Percentiles rank a stretch among this genome's conserved stretches.
These are phyloP conservation scores for Drosophila mayaguana DNA, from an alignment of 2,888 invertebrate species.

Conservation along the genomic window DNA sequence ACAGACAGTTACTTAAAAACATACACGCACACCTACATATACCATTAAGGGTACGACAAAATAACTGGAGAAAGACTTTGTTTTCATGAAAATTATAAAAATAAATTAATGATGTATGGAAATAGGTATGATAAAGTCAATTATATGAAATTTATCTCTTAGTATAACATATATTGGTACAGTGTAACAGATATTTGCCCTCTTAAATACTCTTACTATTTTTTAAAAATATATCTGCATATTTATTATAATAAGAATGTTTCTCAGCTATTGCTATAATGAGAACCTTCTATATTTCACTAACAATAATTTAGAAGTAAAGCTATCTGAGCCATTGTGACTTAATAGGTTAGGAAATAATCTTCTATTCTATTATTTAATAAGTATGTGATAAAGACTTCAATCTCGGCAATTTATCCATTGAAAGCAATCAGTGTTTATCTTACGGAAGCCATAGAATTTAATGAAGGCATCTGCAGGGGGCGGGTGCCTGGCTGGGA, in stretches of 20 bases:
- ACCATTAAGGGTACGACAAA: not conserved
- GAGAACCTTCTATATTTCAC: no score
- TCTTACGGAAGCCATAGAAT: constrained; percentile 67
- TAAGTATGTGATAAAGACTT: constrained; percentile 1
- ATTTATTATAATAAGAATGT: no score
- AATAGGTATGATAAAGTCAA: not conserved
- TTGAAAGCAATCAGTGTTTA: constrained; percentile 31
- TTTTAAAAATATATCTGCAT: no score
- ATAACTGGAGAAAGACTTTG: not conserved
- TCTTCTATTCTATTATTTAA: not conserved
- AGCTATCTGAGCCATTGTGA: not conserved
- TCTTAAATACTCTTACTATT: no score
- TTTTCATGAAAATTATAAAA: not conserved
- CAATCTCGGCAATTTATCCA: constrained; percentile 27
- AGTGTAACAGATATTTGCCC: no score
- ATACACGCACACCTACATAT: not conserved
- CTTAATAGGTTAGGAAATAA: not conserved
- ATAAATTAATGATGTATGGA: not conserved
- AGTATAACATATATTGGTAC: not conserved
- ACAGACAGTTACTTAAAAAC: constrained; percentile 16
- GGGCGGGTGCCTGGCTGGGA: constrained; percentile 9
- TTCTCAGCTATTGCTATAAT: no score
- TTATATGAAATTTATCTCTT: no score
- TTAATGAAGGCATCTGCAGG: constrained; percentile 58
- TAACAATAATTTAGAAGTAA: not conserved